Percentiles rank a stretch among this genome's conserved stretches.
phyloP scores from a whole-genome alignment of 2,888 invertebrate genomes.

The Elegia similella region DNA sequence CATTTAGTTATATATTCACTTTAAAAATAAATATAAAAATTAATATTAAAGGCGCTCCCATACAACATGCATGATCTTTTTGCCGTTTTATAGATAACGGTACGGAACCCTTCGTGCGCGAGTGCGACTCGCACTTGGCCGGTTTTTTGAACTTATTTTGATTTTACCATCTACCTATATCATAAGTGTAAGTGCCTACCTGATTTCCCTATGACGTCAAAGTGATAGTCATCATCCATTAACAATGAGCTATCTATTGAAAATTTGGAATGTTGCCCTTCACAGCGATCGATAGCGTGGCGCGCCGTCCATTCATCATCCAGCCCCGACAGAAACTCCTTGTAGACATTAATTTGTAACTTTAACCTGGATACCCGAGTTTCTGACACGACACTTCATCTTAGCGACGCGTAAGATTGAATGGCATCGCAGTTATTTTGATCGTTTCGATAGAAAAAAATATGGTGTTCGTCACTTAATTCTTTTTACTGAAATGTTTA shows the following conservation, averaged over 20 bases:
- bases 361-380: slow-evolving; percentile 19
- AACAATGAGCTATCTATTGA: slow-evolving; percentile 31
- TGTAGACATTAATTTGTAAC: slow-evolving; percentile 40
- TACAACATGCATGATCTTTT: too few species aligned
- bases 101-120: too few species aligned
- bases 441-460: not conserved
- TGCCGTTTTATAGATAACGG: too few species aligned
- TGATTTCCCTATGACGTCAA: not conserved
- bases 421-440: not conserved
- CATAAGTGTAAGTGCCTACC: too few species aligned
- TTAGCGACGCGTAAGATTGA: not conserved
- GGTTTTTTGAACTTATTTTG: too few species aligned
- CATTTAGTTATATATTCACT: too few species aligned
- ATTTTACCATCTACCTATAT: too few species aligned
- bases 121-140: too few species aligned
- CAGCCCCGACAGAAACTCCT: slow-evolving; percentile 42
- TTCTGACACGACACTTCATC: slow-evolving; percentile 3
- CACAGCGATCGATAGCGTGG: slow-evolving; percentile 52
- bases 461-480: not conserved
- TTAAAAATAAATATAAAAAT: too few species aligned
- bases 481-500: too few species aligned
- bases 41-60: too few species aligned
- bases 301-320: slow-evolving; percentile 53
- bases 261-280: slow-evolving; percentile 41
- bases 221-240: slow-evolving; percentile 28